These are phyloP conservation scores for Paracentrotus lividus DNA, from an alignment of 53 echinoderm and acorn worm species.

Conservation along the genomic window DNA sequence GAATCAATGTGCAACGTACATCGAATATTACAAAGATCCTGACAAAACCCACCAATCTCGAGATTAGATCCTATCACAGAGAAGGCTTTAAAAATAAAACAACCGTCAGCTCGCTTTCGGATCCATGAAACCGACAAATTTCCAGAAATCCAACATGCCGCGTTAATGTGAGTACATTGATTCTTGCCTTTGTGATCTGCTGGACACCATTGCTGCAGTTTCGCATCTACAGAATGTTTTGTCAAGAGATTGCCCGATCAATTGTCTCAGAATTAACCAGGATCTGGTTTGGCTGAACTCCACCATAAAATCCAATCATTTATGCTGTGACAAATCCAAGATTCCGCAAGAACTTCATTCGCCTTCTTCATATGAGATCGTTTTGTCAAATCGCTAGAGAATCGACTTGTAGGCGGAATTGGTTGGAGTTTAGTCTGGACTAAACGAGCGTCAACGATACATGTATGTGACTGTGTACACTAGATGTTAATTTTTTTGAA, in stretches of 20 bases:
- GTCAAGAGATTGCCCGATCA: background rate
- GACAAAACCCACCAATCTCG: background rate
- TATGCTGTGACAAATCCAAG: conserved; percentile 20
- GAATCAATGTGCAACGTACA: background rate
- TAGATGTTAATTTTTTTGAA: too few species aligned
- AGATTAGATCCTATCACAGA: background rate
- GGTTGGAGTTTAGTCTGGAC: too few species aligned
- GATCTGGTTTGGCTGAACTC: conserved; percentile 28
- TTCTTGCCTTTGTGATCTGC: conserved; percentile 25
- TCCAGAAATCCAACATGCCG: conserved; percentile 26
- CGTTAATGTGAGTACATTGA: background rate
- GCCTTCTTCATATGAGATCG: background rate
- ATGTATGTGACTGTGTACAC: too few species aligned
- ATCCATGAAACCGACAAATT: background rate
- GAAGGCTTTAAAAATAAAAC: background rate
- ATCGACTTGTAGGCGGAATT: background rate
- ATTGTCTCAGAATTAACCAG: background rate
- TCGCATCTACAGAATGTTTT: background rate
- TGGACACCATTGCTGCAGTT: conserved; percentile 5
- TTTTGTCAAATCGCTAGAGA: background rate
- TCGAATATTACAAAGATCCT: background rate
- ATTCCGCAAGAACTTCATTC: conserved; percentile 35
- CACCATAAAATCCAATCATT: conserved; percentile 7
- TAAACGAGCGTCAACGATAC: too few species aligned
- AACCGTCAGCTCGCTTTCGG: background rate